These are phyloP conservation scores for Apantesis nais DNA, from an alignment of 2,888 invertebrate genomes.

Conservation along the genomic window DNA sequence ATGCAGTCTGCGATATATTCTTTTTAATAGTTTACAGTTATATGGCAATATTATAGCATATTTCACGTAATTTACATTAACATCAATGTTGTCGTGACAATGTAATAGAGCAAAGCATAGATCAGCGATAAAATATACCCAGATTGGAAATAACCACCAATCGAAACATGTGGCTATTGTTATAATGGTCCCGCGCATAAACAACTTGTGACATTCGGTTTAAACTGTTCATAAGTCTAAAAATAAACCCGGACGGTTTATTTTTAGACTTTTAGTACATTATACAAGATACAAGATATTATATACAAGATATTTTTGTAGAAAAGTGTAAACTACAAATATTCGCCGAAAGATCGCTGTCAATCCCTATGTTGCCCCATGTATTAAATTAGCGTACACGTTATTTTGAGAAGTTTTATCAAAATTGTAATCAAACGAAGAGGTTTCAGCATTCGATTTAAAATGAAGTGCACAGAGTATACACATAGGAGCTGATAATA, in stretches of 20 bases:
- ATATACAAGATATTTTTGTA: no score
- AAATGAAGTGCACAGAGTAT: background rate
- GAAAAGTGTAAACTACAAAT: background rate
- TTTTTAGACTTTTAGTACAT: no score
- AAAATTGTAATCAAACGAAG: background rate
- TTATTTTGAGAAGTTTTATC: background rate
- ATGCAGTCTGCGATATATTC: background rate
- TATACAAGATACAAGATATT: no score
- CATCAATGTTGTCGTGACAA: background rate
- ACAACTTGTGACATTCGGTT: background rate
- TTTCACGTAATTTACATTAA: background rate
- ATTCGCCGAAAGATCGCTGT: background rate
- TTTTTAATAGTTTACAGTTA: background rate
- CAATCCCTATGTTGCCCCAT: background rate
- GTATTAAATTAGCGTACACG: background rate
- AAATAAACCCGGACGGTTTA: no score
- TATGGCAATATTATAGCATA: background rate
- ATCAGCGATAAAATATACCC: background rate
- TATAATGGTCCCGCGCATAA: background rate
- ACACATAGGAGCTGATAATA: no score
- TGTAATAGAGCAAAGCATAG: background rate
- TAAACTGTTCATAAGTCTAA: background rate
- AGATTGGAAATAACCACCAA: background rate
- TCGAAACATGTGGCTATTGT: background rate
- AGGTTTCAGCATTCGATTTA: background rate